Evolutionary conservation across 2,797 vertebrate genomes (phyloP).

Genomic region (Eutrigla gurnardus): DNA sequence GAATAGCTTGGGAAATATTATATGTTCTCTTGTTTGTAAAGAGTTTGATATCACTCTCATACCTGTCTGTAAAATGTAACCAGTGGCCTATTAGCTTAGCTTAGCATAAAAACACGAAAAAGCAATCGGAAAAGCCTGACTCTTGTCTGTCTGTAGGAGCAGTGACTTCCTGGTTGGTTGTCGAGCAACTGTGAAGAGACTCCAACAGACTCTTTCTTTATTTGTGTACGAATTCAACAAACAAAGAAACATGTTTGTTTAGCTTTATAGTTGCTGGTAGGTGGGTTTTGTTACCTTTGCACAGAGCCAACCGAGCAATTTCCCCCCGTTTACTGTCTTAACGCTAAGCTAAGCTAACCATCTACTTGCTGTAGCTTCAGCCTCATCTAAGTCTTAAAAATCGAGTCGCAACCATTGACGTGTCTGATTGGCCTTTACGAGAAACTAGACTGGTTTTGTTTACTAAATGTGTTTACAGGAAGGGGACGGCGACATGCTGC

Average conservation of each 20-base stretch:
- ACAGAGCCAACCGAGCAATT: not conserved
- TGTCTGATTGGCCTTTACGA: not conserved
- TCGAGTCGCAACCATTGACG: not conserved
- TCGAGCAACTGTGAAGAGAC: no score
- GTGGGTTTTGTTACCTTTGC: not conserved
- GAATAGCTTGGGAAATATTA: not conserved
- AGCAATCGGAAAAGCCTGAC: not conserved
- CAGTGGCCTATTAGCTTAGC: not conserved
- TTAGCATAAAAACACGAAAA: not conserved
- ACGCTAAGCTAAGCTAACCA: not conserved
- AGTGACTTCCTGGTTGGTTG: no score
- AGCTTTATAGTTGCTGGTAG: not conserved
- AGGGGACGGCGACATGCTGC: constrained; percentile 6
- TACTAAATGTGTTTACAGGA: constrained; percentile 20
- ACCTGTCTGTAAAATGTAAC: not conserved
- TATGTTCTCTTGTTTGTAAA: not conserved
- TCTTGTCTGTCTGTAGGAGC: not conserved
- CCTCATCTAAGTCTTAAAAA: no score
- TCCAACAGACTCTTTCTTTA: no score
- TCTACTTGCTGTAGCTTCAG: not conserved
- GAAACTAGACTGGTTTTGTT: constrained; percentile 5
- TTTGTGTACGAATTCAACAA: no score
- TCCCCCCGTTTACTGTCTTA: no score
- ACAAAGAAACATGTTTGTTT: not conserved
- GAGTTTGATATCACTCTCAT: not conserved